Base-by-base conservation (phyloP, 2,888 invertebrate species). In the Dynastes grantii region DNA sequence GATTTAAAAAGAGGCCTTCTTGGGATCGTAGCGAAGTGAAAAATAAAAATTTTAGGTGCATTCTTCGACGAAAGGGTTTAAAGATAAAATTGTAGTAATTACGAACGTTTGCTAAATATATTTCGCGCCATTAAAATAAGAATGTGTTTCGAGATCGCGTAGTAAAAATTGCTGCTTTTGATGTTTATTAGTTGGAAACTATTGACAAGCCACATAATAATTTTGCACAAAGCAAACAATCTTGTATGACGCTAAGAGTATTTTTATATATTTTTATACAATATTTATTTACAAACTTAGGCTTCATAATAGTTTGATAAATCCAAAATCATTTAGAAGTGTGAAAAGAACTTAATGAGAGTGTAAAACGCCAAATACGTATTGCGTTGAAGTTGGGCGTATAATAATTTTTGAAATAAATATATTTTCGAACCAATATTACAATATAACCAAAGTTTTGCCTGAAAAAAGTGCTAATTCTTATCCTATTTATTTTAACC, bases 11-110 rank as follows among this genome's bases (percentile, higher is more conserved):
- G 2, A 27, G 68, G n/a, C 16, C 45, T 22, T 49, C 45, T 8
- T 27, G 68, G 67, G 68, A 27, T 22, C 22, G 27, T 8, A 11
- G 22, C 49, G 49, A 29, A 29, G 68, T 22, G 68, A 51, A 68
- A 68, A 68, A 68, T 68, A 68, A 68, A 68, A 45, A 49, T 68
- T 68, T 51, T 51, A 68, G 29, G 13, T 49, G 68, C 68, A 45
- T 68, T 68, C 51, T 49, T 49, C 49, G 45, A 49, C 27, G 8
- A 49, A 68, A 68, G 22, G 49, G 68, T 68, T 45, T 49, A 27
- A 68, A 13, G 68, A 68, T 68, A 68, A 16, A 49, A 27, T 11
- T 37, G 51, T 11, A 22, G 37, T 49, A 51, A 45, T 68, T 45
- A 13, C 29, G 0, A 8, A 11, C 8, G 11, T 61, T 22, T 11